Percentiles rank a stretch among this genome's conserved stretches.
phyloP scores from a whole-genome alignment of 2,888 invertebrate species.

The Corbicula japonica region DNA sequence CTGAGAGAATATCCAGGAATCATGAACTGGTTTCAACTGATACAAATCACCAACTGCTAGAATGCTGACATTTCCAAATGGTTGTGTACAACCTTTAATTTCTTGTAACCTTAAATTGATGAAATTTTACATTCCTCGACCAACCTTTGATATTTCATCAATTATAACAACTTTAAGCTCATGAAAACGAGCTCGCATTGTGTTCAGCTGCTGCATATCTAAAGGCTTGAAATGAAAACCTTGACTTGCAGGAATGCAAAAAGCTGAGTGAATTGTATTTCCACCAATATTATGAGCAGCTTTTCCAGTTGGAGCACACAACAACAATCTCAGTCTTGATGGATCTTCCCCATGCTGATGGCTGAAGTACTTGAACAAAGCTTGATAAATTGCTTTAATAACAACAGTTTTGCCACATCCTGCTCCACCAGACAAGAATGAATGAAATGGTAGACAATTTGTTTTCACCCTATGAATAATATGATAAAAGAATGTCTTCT shows the following conservation, averaged over 20 bases:
- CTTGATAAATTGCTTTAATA: constrained; percentile 32
- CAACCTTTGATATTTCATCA: constrained; percentile 71
- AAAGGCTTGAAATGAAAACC: constrained; percentile 60
- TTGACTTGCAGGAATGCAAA: constrained; percentile 39
- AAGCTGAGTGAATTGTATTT: constrained; percentile 49
- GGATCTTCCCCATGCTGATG: constrained; percentile 36
- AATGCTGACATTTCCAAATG: constrained; percentile 65
- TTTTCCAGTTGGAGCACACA: constrained; percentile 61
- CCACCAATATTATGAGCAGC: too few species aligned
- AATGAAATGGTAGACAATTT: constrained; percentile 2
- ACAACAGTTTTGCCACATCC: constrained; percentile 25
- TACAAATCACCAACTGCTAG: constrained; percentile 56
- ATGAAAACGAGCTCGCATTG: constrained; percentile 34
- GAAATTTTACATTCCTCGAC: constrained; percentile 60
- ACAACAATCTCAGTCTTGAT: constrained; percentile 27
- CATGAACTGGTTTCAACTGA: constrained; percentile 58
- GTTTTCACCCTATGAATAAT: constrained; percentile 22
- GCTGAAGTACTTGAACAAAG: constrained; percentile 42
- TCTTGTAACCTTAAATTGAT: constrained; percentile 59
- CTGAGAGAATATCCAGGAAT: constrained; percentile 62
- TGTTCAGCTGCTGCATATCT: constrained; percentile 51
- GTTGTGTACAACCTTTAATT: constrained; percentile 41
- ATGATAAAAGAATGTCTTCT: constrained; percentile 23
- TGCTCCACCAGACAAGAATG: constrained; percentile 39
- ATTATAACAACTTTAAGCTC: constrained; percentile 61